Conservation (phyloP, 2,113 vertebrate genomes). For the Vombatus ursinus region DNA sequence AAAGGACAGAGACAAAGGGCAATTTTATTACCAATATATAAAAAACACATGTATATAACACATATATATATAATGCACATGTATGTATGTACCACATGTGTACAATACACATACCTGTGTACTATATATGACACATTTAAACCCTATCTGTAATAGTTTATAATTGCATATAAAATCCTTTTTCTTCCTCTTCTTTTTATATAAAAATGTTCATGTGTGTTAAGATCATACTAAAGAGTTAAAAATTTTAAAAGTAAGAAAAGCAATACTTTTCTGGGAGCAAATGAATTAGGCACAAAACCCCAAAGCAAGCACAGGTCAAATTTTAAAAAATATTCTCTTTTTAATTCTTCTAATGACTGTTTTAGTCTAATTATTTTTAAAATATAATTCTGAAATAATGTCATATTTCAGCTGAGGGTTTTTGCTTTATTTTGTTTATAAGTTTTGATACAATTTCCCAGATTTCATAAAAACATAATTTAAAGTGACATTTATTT, state of each 20-base stretch:
- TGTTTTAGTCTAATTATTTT: neutral
- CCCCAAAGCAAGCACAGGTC: constrained; percentile 6
- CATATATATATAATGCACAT: too few species aligned
- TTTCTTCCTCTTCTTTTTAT: neutral
- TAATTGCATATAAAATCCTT: neutral
- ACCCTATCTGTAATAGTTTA: neutral
- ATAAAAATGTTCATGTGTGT: neutral
- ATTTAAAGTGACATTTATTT: constrained; percentile 20
- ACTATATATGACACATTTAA: neutral
- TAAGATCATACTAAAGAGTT: neutral
- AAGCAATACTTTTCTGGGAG: neutral
- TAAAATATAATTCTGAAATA: constrained; percentile 35
- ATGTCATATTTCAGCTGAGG: constrained; percentile 1
- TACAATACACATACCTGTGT: too few species aligned
- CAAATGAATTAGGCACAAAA: constrained; percentile 11
- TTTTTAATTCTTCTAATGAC: neutral
- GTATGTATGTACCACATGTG: too few species aligned
- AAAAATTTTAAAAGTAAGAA: neutral
- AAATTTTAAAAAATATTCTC: neutral
- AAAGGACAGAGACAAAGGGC: neutral
- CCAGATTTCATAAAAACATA: constrained; percentile 28
- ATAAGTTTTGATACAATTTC: constrained; percentile 9
- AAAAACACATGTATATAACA: too few species aligned
- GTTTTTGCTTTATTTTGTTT: neutral
- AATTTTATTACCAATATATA: neutral